Evolutionary conservation across 2,113 vertebrate genomes (phyloP), one percentile per base, ranked within the genome.

Genomic region (Otis tarda): DNA sequence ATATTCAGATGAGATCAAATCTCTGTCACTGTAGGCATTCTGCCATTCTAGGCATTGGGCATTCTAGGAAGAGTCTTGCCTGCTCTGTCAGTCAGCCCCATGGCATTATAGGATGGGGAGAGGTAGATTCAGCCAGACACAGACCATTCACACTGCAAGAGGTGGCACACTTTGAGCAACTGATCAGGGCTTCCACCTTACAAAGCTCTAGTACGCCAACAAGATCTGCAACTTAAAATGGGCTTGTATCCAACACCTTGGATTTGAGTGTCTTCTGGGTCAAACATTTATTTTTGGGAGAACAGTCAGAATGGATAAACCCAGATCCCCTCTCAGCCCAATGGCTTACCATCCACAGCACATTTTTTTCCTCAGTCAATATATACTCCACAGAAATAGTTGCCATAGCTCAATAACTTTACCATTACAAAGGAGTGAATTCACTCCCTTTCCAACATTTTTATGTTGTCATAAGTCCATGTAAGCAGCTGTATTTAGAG

Each of bases 101-200:
- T 27, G 33, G 17, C 30, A 41, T 57, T 69, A 52, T 0, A 1
- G n/a, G 22, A 33, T 50, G 31, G 21, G 15, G 15, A 68, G 47
- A 50, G 31, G 14, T 10, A 67, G 25, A 61, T 67, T 68, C 59
- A 68, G 23, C 10, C 64, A 49, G n/a, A 23, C 22, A 43, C 23
- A 35, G 21, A 27, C 27, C 6, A 6, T 5, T 3, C 0, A 0
- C 24, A 6, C 4, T 30, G 31, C 47, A 16, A 74, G 59, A 10
- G 27, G 7, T 4, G 31, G 5, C 17, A 37, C 0, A 0, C 18
- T 75, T 67, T 12, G 8, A 28, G 53, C 15, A 59, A 10, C 7
- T 2, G 31, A 3, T 53, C 82, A 67, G 82, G 27, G 9, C 20
- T 93, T 59, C 31, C 30, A 3, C 19, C 21, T 75, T 30, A 71